Percentiles rank a stretch among this genome's conserved stretches.
phyloP scores from a whole-genome alignment of 2,888 invertebrate genomes.

The Cheilosia vernalis region DNA sequence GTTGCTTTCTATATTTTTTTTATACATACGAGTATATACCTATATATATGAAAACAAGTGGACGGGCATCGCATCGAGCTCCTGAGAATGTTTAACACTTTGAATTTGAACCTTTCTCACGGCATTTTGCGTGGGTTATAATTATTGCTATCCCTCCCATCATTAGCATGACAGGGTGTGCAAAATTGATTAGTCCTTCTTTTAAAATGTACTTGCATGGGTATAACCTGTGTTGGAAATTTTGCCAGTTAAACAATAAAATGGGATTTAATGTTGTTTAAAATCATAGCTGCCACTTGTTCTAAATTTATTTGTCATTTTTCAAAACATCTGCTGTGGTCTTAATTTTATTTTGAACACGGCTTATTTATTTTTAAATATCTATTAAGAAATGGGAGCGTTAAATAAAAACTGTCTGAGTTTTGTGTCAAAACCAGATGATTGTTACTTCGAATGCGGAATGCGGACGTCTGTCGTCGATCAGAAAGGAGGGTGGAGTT shows the following conservation, averaged over 20 bases:
- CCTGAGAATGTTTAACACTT: constrained; percentile 44
- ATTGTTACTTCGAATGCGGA: too few species aligned
- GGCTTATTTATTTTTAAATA: too few species aligned
- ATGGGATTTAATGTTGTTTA: not conserved
- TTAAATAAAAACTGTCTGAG: too few species aligned
- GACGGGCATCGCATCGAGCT: constrained; percentile 2
- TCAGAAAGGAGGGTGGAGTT: too few species aligned
- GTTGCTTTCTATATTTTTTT: constrained; percentile 17
- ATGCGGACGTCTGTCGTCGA: not conserved
- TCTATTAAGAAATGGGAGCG: too few species aligned
- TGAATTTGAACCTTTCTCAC: constrained; percentile 32
- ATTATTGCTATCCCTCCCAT: not conserved
- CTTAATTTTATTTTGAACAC: too few species aligned
- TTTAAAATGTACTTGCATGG: too few species aligned
- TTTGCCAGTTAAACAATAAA: not conserved
- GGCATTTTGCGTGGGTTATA: constrained; percentile 30
- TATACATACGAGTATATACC: not conserved
- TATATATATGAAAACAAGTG: constrained; percentile 4
- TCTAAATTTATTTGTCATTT: too few species aligned
- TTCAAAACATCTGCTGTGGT: too few species aligned
- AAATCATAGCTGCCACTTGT: too few species aligned
- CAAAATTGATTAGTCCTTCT: not conserved
- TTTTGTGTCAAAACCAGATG: too few species aligned
- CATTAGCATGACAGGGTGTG: not conserved
- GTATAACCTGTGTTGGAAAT: not conserved